Conservation (phyloP, 2,797 vertebrate species). For the Mallotus villosus region DNA sequence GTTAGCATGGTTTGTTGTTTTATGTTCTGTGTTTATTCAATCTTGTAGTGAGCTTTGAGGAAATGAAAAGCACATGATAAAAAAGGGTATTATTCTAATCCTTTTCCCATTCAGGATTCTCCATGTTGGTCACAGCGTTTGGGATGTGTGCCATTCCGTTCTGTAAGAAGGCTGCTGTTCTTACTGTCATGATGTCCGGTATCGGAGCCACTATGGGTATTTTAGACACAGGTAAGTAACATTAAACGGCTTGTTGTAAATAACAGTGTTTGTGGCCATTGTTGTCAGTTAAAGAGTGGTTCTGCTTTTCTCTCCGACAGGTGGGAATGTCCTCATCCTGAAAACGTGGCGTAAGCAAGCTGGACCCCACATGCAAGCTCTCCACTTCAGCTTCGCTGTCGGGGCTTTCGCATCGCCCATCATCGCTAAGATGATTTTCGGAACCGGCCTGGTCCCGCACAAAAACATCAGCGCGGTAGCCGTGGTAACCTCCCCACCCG, state of each 20-base stretch:
- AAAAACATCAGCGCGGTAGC: background rate
- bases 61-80: too few relatives aligned
- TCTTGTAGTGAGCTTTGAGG: too few relatives aligned
- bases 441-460: constrained; percentile 9
- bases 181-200: constrained; percentile 77
- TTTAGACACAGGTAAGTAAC: constrained; percentile 86
- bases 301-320: constrained; percentile 59
- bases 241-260: background rate
- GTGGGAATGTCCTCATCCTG: constrained; percentile 88
- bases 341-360: constrained; percentile 82
- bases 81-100: too few relatives aligned
- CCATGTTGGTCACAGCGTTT: constrained; percentile 79
- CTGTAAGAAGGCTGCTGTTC: constrained; percentile 72
- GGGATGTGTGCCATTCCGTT: constrained; percentile 86
- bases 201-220: constrained; percentile 86
- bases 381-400: constrained; percentile 93
- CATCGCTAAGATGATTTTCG: constrained; percentile 84
- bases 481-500: accelerated
- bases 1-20: too few relatives aligned
- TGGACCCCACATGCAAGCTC: constrained; percentile 90
- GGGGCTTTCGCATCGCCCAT: constrained; percentile 89
- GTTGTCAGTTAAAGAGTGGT: background rate
- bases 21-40: too few relatives aligned
- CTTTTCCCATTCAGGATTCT: constrained; percentile 73
- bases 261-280: background rate